Evolutionary conservation across 2,113 vertebrate genomes (phyloP).

Genomic region (Ptyas mucosa): DNA sequence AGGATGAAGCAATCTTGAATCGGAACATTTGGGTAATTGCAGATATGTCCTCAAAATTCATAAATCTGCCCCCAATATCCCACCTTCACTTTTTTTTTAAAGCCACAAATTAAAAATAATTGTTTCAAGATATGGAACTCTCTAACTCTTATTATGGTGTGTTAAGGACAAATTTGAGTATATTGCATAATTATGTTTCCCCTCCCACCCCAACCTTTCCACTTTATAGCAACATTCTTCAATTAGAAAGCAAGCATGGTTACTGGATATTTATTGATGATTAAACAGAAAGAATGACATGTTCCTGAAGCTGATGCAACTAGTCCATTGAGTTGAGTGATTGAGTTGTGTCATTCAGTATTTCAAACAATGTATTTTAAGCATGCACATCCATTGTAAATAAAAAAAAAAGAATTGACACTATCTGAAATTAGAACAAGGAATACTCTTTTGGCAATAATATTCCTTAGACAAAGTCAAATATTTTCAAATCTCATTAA

Average conservation of each 20-base stretch:
- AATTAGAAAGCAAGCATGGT: too few species aligned
- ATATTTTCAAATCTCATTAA: not conserved
- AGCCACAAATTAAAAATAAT: not conserved
- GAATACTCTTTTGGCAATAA: not conserved
- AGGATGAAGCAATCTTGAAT: not conserved
- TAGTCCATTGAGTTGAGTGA: too few species aligned
- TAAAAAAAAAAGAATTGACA: not conserved
- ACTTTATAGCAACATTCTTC: too few species aligned
- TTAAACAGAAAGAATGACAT: too few species aligned
- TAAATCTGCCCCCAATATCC: not conserved
- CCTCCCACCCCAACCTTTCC: too few species aligned
- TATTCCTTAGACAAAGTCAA: not conserved
- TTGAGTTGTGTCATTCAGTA: too few species aligned
- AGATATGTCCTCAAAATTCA: not conserved
- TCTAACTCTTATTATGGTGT: not conserved
- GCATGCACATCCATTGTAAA: too few species aligned
- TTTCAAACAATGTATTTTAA: too few species aligned
- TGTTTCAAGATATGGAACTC: not conserved
- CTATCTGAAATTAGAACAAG: not conserved
- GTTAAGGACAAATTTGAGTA: not conserved
- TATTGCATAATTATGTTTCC: not conserved
- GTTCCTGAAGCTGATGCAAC: too few species aligned
- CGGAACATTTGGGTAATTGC: not conserved
- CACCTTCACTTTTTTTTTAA: not conserved
- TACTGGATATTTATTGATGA: too few species aligned